These are phyloP conservation scores for Heteractis magnifica DNA, from an alignment of 92 coral and sea anemone species.

Conservation along the genomic window DNA sequence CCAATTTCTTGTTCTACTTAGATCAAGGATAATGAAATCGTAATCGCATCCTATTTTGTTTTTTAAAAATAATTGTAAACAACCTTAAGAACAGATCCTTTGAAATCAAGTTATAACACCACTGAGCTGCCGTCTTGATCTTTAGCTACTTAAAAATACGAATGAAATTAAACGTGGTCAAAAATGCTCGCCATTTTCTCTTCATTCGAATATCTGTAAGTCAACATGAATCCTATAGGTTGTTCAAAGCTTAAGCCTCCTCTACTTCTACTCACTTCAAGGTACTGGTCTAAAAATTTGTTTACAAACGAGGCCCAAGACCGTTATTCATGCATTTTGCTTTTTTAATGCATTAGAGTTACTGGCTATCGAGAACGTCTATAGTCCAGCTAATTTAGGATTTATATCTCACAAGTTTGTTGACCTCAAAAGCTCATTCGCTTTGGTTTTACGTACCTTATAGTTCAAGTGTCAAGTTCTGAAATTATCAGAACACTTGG, in stretches of 20 bases:
- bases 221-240: background rate
- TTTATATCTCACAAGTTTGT: background rate
- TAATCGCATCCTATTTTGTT: background rate
- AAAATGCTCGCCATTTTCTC: background rate
- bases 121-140: background rate
- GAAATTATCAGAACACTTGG: background rate
- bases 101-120: background rate
- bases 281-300: background rate
- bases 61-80: background rate
- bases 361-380: background rate
- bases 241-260: background rate
- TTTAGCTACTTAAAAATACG: background rate
- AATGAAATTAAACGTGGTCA: background rate
- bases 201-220: background rate
- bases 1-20: background rate
- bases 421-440: background rate
- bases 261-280: background rate
- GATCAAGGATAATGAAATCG: background rate
- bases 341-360: background rate
- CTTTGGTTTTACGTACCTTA: background rate
- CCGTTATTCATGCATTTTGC: background rate
- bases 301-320: background rate
- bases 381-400: constrained; percentile 1
- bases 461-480: background rate
- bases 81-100: background rate